A percentile compares a stretch with the other conserved stretches of the same genome.
phyloP scores from a whole-genome alignment of 2,797 vertebrate species.

The Myoxocephalus aenaeus region DNA sequence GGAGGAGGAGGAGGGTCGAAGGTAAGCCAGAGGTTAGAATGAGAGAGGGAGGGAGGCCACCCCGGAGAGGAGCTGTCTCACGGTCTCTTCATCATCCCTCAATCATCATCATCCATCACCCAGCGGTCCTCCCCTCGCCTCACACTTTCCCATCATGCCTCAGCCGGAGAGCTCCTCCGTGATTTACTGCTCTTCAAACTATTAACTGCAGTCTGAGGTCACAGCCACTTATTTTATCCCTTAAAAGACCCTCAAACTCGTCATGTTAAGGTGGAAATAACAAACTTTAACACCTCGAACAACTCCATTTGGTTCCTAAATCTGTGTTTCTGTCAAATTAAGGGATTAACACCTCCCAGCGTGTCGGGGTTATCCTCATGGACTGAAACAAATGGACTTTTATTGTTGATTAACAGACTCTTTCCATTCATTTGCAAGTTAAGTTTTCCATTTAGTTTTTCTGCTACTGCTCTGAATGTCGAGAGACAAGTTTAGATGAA shows the following conservation, averaged over 20 bases:
- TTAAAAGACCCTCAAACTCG: neutral
- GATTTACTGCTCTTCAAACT: neutral
- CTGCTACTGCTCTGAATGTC: neutral
- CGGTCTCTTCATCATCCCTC: conserved; percentile 55
- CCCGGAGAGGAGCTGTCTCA: conserved; percentile 50
- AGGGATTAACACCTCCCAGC: neutral
- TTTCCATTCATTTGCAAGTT: neutral
- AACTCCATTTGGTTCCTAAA: neutral
- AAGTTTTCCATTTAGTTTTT: neutral
- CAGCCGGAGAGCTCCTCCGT: neutral
- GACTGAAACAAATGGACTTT: neutral
- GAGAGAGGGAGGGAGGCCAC: conserved; percentile 49
- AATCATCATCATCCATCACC: conserved; percentile 56
- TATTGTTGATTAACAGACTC: too few species aligned
- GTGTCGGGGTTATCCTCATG: too few species aligned
- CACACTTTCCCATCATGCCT: conserved; percentile 30
- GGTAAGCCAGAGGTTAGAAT: conserved; percentile 58
- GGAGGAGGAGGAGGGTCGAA: conserved; percentile 20
- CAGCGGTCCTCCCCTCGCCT: neutral
- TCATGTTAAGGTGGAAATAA: neutral
- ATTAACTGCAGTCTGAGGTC: neutral
- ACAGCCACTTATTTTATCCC: neutral
- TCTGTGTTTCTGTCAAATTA: neutral
- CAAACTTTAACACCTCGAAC: neutral
- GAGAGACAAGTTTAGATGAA: neutral